These are phyloP conservation scores for Ranitomeya imitator DNA, from an alignment of 2,113 vertebrate genomes.

Conservation along the genomic window DNA sequence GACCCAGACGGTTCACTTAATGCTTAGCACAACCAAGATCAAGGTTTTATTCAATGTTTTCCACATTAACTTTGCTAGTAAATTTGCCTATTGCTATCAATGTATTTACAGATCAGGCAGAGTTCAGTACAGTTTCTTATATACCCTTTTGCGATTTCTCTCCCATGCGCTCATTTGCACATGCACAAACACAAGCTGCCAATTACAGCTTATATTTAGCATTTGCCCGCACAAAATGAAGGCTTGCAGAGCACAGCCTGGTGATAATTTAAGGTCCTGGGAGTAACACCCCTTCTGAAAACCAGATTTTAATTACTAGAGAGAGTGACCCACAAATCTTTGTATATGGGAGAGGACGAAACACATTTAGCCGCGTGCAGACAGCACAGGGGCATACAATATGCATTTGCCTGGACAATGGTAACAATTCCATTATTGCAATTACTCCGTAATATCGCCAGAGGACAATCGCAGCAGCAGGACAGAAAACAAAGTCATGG, in stretches of 20 bases:
- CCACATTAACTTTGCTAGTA: no score
- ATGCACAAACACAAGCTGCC: conserved; percentile 24
- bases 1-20: no score
- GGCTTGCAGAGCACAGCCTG: conserved; percentile 13
- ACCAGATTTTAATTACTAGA: conserved; percentile 50
- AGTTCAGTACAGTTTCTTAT: background rate
- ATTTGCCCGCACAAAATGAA: conserved; percentile 43
- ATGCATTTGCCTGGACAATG: background rate
- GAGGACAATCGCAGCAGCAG: background rate
- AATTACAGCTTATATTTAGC: conserved; percentile 54
- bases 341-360: background rate
- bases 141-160: background rate
- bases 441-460: background rate
- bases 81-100: no score
- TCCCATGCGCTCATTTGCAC: background rate
- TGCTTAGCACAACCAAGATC: no score
- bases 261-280: conserved; percentile 33
- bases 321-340: conserved; percentile 38
- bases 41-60: no score
- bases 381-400: background rate
- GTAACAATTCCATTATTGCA: conserved; percentile 15
- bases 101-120: no score
- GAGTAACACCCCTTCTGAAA: conserved; percentile 35
- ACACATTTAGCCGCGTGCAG: background rate
- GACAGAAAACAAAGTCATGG: background rate